These are phyloP conservation scores for Oncorhynchus mykiss DNA, from an alignment of 2,113 vertebrate species.

Conservation along the genomic window DNA sequence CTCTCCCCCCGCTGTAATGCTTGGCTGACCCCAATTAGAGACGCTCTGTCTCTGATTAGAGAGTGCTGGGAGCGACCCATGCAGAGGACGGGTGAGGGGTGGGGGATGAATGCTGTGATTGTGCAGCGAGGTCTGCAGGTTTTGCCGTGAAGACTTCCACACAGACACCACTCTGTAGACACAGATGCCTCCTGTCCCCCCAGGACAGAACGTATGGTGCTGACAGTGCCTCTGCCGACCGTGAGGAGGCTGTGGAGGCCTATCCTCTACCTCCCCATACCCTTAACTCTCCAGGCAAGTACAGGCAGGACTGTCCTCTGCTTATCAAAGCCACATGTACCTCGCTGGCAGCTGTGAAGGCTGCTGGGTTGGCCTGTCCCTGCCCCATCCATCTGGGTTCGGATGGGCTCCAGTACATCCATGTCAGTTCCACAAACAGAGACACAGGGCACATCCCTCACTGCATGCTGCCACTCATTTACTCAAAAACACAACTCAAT, in stretches of 20 bases:
- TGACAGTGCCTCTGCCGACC: constrained; percentile 4
- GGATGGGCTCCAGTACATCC: not conserved
- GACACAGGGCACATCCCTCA: not conserved
- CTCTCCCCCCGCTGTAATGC: not conserved
- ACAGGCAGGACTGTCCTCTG: not conserved
- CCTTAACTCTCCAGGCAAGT: constrained; percentile 5
- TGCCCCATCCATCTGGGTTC: constrained; percentile 8
- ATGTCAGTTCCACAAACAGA: constrained; percentile 3
- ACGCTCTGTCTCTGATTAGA: constrained; percentile 39
- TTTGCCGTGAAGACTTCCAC: constrained; percentile 5
- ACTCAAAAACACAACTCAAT: not conserved
- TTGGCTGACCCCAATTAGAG: constrained; percentile 37
- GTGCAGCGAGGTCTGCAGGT: constrained; percentile 10
- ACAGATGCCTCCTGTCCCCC: constrained; percentile 8
- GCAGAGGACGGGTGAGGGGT: not conserved
- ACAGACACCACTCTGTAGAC: constrained; percentile 14
- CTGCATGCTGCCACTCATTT: not conserved
- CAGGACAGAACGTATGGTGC: not conserved
- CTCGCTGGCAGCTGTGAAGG: constrained; percentile 13
- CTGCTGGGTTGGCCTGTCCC: not conserved
- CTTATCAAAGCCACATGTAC: constrained; percentile 5
- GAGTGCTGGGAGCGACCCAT: constrained; percentile 15
- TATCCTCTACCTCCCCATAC: not conserved
- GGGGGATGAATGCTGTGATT: constrained; percentile 28
- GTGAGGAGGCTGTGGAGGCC: not conserved